phyloP scores from a whole-genome alignment of 2,888 invertebrate genomes.

The Apotomis turbidana region DNA sequence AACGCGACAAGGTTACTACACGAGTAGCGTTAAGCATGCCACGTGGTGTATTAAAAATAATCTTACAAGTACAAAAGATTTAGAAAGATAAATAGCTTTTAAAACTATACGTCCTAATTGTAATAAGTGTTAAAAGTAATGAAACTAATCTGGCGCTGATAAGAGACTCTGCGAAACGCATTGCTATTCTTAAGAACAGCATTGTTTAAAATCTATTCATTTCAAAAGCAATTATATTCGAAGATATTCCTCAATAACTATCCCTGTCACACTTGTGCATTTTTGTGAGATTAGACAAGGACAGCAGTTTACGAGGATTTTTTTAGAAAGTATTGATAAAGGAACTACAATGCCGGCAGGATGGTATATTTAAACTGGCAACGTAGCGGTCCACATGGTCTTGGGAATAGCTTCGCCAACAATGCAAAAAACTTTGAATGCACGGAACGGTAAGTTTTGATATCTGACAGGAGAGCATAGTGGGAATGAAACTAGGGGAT shows the following conservation, averaged over 20 bases:
- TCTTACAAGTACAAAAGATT: not conserved
- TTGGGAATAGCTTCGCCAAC: conserved; percentile 78
- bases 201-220: conserved; percentile 65
- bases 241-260: conserved; percentile 58
- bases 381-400: conserved; percentile 83
- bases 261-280: conserved; percentile 54
- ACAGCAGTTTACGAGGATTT: conserved; percentile 62
- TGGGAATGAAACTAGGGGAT: not conserved
- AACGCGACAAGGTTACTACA: conserved; percentile 45
- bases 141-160: conserved; percentile 49
- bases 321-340: conserved; percentile 76
- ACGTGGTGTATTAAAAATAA: conserved; percentile 18
- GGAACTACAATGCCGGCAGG: conserved; percentile 80
- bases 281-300: conserved; percentile 58
- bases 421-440: conserved; percentile 75
- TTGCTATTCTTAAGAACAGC: conserved; percentile 27
- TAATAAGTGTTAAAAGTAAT: conserved; percentile 45
- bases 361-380: conserved; percentile 82
- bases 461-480: conserved; percentile 45
- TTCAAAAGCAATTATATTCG: conserved; percentile 72
- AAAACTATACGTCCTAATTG: conserved; percentile 50
- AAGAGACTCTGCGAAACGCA: conserved; percentile 23
- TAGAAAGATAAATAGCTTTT: not conserved
- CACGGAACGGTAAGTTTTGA: conserved; percentile 57
- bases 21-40: conserved; percentile 32